Percentiles rank a stretch among this genome's conserved stretches.
phyloP scores from a whole-genome alignment of 2,797 vertebrate species.

The Schizopygopsis malacanthus region DNA sequence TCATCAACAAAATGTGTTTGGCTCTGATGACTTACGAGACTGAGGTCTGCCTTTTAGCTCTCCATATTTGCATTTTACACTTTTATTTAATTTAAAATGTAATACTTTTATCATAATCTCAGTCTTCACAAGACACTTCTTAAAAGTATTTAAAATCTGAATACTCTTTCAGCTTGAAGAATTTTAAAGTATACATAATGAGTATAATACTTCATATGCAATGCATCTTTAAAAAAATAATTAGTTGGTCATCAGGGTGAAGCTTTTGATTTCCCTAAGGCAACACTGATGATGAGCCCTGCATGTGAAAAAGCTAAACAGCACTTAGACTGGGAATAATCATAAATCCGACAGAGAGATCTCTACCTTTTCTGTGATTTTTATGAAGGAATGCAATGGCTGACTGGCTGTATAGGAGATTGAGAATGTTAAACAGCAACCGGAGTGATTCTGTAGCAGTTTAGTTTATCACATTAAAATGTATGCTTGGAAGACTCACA shows the following conservation, averaged over 20 bases:
- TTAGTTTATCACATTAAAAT: background rate
- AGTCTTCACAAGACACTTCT: background rate
- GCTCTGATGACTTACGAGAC: background rate
- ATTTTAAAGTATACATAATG: background rate
- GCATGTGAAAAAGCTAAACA: slow-evolving; percentile 5
- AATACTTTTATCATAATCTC: background rate
- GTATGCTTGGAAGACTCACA: background rate
- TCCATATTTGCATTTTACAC: background rate
- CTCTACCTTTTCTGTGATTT: background rate
- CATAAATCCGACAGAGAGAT: background rate
- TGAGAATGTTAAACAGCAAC: background rate
- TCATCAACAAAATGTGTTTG: background rate
- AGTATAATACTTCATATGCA: background rate
- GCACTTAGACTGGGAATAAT: background rate
- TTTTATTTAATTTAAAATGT: background rate
- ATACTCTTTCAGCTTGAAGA: background rate
- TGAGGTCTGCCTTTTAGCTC: background rate
- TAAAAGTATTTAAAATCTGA: background rate
- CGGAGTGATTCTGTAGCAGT: background rate
- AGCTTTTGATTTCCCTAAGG: background rate
- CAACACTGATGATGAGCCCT: background rate
- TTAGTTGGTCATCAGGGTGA: background rate
- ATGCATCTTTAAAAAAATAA: background rate
- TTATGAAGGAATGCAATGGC: background rate
- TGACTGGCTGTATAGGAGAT: background rate